These are phyloP conservation scores for Spea hammondii DNA, from an alignment of 2,797 vertebrate genomes.

Conservation along the genomic window DNA sequence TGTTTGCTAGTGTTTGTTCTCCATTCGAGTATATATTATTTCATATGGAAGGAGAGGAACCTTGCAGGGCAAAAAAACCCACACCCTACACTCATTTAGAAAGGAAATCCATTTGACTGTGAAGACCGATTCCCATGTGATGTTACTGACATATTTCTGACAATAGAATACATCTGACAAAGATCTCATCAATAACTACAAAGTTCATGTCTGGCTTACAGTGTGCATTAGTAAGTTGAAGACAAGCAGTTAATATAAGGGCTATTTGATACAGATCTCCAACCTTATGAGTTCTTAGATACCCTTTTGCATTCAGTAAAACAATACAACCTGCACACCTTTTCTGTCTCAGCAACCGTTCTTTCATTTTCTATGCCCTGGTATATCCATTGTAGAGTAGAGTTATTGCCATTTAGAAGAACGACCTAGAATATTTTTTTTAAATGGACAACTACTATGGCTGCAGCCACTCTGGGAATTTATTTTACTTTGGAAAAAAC, in stretches of 20 bases:
- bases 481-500: no score
- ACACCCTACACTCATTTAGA: no score
- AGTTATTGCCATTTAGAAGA: not conserved
- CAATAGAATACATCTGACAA: no score
- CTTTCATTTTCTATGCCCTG: not conserved
- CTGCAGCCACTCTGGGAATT: no score
- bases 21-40: no score
- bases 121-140: not conserved
- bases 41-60: no score
- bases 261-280: not conserved
- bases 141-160: no score
- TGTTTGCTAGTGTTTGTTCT: no score
- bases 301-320: not conserved
- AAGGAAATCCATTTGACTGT: not conserved
- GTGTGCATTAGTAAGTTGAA: not conserved
- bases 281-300: conserved; percentile 8
- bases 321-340: not conserved
- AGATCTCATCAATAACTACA: no score
- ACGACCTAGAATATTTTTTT: not conserved
- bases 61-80: no score
- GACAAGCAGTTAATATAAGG: conserved; percentile 15
- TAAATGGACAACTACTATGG: no score
- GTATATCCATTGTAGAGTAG: not conserved
- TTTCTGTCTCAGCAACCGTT: not conserved
- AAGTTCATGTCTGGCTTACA: not conserved